Evolutionary conservation across 2,113 vertebrate genomes (phyloP).

Genomic region (Meleagris gallopavo): DNA sequence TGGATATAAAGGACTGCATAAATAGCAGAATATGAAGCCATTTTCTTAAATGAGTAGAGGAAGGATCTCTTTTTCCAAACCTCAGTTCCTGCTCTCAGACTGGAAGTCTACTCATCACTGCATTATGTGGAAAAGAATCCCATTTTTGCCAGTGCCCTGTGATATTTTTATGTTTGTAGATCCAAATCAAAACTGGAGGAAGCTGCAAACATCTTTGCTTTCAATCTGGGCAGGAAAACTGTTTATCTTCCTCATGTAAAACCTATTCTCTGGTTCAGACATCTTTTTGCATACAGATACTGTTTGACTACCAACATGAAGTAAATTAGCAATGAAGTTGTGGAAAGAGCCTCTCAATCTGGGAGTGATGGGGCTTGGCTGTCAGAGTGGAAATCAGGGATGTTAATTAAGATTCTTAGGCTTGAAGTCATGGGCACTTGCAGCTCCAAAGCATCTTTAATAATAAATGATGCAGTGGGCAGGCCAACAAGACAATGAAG

Average conservation of each 20-base stretch:
- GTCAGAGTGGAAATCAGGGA: neutral
- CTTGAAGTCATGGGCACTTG: neutral
- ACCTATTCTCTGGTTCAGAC: neutral
- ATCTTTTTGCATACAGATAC: neutral
- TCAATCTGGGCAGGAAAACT: neutral
- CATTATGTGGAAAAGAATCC: neutral
- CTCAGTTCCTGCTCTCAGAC: neutral
- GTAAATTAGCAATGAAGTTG: neutral
- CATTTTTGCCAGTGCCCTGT: neutral
- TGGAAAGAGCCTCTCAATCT: neutral
- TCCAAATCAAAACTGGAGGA: neutral
- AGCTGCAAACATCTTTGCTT: neutral
- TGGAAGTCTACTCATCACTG: neutral
- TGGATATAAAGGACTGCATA: slow-evolving; percentile 15
- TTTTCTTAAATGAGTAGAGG: slow-evolving; percentile 18
- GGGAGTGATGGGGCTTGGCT: neutral
- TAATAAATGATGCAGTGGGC: neutral
- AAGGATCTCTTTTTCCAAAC: neutral
- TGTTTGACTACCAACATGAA: neutral
- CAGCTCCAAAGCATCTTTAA: neutral
- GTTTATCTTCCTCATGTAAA: neutral
- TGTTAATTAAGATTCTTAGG: neutral
- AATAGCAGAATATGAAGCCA: neutral
- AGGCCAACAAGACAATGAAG: neutral
- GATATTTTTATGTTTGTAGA: neutral